phyloP scores from a whole-genome alignment of 2,113 vertebrate genomes.

The Toxotes chatareus region DNA sequence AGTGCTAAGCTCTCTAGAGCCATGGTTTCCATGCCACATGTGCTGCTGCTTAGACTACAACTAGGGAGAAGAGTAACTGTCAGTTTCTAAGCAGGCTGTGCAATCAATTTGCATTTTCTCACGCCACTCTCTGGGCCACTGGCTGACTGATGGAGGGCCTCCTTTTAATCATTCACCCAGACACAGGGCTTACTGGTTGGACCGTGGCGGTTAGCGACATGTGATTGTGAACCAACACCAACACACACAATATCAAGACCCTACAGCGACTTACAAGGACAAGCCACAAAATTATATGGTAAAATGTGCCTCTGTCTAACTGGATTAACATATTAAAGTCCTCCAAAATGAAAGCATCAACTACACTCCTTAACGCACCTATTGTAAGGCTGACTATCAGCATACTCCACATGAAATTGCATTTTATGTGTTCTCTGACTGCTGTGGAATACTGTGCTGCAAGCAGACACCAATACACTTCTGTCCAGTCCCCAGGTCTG shows the following conservation, averaged over 20 bases:
- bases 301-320: neutral
- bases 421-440: slow-evolving; percentile 12
- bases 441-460: neutral
- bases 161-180: slow-evolving; percentile 61
- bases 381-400: neutral
- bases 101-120: slow-evolving; percentile 64
- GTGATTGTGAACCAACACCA: slow-evolving; percentile 13
- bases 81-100: slow-evolving; percentile 25
- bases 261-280: neutral
- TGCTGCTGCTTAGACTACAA: slow-evolving; percentile 35
- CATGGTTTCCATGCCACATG: slow-evolving; percentile 39
- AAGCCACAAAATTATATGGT: neutral
- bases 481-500: neutral
- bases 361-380: slow-evolving; percentile 5
- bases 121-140: slow-evolving; percentile 43
- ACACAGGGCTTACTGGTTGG: slow-evolving; percentile 17
- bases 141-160: slow-evolving; percentile 32
- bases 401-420: slow-evolving; percentile 7
- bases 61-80: slow-evolving; percentile 35
- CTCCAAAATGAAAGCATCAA: slow-evolving; percentile 23
- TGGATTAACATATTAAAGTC: slow-evolving; percentile 12
- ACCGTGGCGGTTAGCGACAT: slow-evolving; percentile 11
- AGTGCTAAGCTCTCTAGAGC: slow-evolving; percentile 50
- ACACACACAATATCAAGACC: slow-evolving; percentile 20
- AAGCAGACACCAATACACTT: slow-evolving; percentile 9